Evolutionary conservation across 2,888 invertebrate genomes (phyloP), one percentile per base, ranked within the genome.

Genomic region (Apodemia mormo): DNA sequence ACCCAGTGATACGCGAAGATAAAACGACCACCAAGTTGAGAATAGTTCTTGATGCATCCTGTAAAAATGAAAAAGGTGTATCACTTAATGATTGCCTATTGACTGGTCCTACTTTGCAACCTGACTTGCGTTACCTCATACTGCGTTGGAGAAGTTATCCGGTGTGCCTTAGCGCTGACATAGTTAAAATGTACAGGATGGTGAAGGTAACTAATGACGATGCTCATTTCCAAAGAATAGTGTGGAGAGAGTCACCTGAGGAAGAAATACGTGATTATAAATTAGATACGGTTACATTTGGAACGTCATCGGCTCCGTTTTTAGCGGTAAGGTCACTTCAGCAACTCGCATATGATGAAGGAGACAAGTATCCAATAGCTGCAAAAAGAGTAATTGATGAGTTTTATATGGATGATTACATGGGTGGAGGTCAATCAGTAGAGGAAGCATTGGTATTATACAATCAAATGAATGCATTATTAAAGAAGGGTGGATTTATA

Each of bases 111-210:
- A 71, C 68, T 0, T 70, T 79, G 22, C 80, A 81, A 74, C 71
- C 77, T 14, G 76, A 78, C 43, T 22, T 81, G 65, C 74, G 79
- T 43, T 71, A 75, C n/a, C 73, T 81, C 0, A 40, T 80, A 4
- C 72, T 78, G 70, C 66, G 77, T 61, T 81, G 76, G 76, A 68
- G 76, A 30, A 37, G 12, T 22, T 66, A 74, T 68, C 68, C 68
- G 7, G 70, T 76, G n/a, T 71, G 74, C 58, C 29, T 77, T 30
- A 61, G 68, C 7, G 76, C 73, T 9, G 76, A 77, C 65, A 74
- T 80, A 8, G 70, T 74, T 0, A 78, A 82, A 73, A 82, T 83
- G 80, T 82, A 80, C 65, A 68, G 76, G 0, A 74, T 73, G 61
- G 69, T 78, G 0, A 69, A 66, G 65, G 67, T 76, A 9, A 29